phyloP scores from a whole-genome alignment of 2,888 invertebrate species.

The Hypercompe scribonia region DNA sequence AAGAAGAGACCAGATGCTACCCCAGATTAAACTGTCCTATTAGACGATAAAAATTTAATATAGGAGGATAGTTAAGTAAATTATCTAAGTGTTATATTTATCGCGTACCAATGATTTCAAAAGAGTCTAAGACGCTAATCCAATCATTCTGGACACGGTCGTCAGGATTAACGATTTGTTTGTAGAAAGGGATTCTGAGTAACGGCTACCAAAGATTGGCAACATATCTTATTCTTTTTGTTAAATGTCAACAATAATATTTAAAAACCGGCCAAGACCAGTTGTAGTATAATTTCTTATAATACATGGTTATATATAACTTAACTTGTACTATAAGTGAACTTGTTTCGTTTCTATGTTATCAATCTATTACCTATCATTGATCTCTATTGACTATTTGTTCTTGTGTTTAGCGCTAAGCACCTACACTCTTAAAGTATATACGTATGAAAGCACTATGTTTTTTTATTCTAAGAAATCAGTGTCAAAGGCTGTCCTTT shows the following conservation, averaged over 20 bases:
- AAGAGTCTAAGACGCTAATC: no score
- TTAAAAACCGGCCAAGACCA: neutral
- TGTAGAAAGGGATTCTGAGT: no score
- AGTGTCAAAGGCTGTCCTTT: neutral
- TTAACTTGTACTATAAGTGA: neutral
- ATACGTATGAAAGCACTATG: neutral
- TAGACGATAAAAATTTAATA: no score
- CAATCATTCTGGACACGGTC: no score
- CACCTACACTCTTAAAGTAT: neutral
- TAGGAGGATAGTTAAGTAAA: no score
- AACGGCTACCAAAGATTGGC: no score
- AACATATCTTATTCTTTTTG: neutral
- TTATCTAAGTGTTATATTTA: no score
- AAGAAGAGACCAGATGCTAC: no score
- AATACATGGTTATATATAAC: no score
- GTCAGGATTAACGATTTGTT: no score
- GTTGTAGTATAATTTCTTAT: neutral
- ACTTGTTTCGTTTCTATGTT: neutral
- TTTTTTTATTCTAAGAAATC: neutral
- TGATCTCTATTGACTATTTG: neutral
- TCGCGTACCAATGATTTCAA: no score
- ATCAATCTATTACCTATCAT: neutral
- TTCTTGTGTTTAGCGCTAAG: neutral
- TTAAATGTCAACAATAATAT: neutral
- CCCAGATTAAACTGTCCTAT: no score